Base-by-base conservation (phyloP, 2,888 invertebrate species). In the Dynastes grantii region DNA sequence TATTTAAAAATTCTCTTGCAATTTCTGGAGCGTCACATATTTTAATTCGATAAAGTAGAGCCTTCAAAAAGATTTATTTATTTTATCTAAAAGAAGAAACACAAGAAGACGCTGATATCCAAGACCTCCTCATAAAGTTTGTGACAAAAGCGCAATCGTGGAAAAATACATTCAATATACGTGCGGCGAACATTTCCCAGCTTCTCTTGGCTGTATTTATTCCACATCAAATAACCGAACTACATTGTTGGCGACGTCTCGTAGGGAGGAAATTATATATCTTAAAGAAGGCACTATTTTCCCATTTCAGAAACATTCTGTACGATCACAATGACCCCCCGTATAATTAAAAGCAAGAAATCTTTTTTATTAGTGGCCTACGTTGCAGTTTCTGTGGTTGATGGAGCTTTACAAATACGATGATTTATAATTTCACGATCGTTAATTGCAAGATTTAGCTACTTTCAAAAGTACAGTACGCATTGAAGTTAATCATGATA, bases 91-190 rank as follows among this genome's bases (percentile, higher is more conserved):
- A 58, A 11, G 2, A 16, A 16, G 45, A 45, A 45, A 45, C 0
- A 8, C 11, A 11, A 45, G 11, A 45, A 45, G 40, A 61, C 67
- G 40, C 45, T 32, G 27, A 37, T 11, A 40, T 32, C 11, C 27
- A 2, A 16, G 22, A 37, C 6, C 16, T 22, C 67, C 45, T 45
- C 40, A 67, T 67, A 67, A 67, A 67, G 27, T 11, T 5, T 73
- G 58, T 16, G 40, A 32, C 73, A 73, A 58, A 73, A 58, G 58
- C 73, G n/a, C 58, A 58, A 73, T 71, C 71, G 49, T 5, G 37
- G 6, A 55, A 67, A 22, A 58, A 73, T 58, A 71, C 71, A 58
- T 73, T 73, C 58, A 58, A 71, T 55, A 61, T 73, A 40, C 13
- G 73, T 16, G 73, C 73, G 58, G 16, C 8, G n/a, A 16, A 37